phyloP scores from a whole-genome alignment of 1,140 invertebrate genomes.

The Drosophila nigrodunni region DNA sequence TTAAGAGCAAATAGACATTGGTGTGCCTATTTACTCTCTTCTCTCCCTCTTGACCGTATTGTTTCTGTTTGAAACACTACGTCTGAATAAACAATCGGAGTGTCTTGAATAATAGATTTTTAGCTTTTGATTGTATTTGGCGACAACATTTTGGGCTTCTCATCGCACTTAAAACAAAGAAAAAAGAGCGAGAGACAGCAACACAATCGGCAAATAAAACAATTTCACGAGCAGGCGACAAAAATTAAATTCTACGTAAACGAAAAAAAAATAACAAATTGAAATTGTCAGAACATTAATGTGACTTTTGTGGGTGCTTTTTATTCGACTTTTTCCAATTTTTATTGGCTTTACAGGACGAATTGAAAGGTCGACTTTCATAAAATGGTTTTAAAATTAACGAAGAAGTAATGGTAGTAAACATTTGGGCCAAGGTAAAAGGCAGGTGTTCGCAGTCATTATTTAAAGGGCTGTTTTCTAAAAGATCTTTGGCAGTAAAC shows the following conservation, averaged over 20 bases:
- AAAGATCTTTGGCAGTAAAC: too few species aligned
- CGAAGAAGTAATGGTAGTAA: not conserved
- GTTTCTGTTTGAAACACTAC: constrained; percentile 21
- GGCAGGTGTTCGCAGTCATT: not conserved
- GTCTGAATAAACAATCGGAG: constrained; percentile 66
- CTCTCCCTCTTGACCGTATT: not conserved
- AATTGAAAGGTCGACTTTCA: not conserved
- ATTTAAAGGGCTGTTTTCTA: not conserved
- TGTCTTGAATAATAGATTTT: constrained; percentile 78
- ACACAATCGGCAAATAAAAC: constrained; percentile 55
- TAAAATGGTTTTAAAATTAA: constrained; percentile 20
- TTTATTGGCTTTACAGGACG: constrained; percentile 37
- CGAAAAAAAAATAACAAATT: constrained; percentile 53
- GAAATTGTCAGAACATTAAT: constrained; percentile 62
- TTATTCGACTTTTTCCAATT: constrained; percentile 42
- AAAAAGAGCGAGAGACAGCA: constrained; percentile 11
- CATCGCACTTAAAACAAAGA: constrained; percentile 10
- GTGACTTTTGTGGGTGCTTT: constrained; percentile 56
- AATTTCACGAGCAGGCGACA: constrained; percentile 38
- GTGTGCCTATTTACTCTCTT: not conserved
- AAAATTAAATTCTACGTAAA: constrained; percentile 7
- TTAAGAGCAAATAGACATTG: not conserved
- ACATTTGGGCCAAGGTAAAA: not conserved
- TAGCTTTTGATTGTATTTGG: constrained; percentile 76
- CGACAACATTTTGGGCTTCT: constrained; percentile 48